Conservation (phyloP, 2,888 invertebrate genomes). For the Isotomurus palustris region DNA sequence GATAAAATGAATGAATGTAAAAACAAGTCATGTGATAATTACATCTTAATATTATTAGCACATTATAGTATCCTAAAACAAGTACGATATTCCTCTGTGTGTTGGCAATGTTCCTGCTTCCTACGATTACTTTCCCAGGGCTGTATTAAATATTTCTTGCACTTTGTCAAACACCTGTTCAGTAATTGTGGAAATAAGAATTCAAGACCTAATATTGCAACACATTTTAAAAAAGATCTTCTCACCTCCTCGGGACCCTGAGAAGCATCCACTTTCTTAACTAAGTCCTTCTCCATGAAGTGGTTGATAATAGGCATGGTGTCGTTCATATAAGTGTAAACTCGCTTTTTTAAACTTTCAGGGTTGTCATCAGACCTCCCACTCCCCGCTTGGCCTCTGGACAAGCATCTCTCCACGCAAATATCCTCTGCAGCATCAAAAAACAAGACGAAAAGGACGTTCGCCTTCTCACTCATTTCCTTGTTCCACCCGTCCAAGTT, state of each 20-base stretch:
- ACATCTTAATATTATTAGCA: no score
- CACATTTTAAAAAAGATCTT: not conserved
- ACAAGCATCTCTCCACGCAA: conserved; percentile 80
- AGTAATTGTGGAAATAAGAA: not conserved
- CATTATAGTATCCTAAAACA: no score
- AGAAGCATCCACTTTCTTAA: conserved; percentile 70
- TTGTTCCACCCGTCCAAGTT: conserved; percentile 91
- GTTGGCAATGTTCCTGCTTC: no score
- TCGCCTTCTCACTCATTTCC: conserved; percentile 74
- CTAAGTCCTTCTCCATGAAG: conserved; percentile 66
- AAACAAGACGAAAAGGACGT: conserved; percentile 82
- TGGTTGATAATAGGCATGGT: conserved; percentile 86
- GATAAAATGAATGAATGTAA: no score
- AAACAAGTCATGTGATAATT: no score
- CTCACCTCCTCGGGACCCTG: conserved; percentile 62
- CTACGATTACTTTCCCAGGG: not conserved
- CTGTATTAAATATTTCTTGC: conserved; percentile 16
- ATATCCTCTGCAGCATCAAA: conserved; percentile 80
- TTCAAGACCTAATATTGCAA: not conserved
- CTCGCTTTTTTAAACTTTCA: conserved; percentile 79
- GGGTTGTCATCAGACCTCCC: conserved; percentile 92
- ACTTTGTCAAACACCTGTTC: conserved; percentile 40
- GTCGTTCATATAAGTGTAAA: conserved; percentile 76
- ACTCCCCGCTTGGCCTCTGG: conserved; percentile 76
- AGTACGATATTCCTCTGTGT: no score